Base-by-base conservation (phyloP, 2,113 vertebrate species). In the Oryzias melastigma region DNA sequence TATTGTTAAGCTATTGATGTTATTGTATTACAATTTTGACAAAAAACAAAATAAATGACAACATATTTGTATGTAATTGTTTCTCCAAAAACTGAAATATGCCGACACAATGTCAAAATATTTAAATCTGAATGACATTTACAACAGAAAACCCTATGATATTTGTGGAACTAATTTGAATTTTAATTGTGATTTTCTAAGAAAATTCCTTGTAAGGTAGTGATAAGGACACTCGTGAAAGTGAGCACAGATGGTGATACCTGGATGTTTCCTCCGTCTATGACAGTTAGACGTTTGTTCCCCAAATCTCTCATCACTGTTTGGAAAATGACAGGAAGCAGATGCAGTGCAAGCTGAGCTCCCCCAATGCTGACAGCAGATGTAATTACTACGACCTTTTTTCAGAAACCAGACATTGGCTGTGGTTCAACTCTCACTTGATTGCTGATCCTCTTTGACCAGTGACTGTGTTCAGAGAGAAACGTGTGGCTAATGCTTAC, bases 241-340 rank as follows among this genome's bases (percentile, higher is more conserved):
- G 60, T 44, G 7, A 47, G 45, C 49, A 68, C 68, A 82, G 59
- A 74, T 68, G 71, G 67, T 58, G 58, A 4, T 50, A 45, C 57
- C 15, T 52, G 13, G 41, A 75, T 53, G 3, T 63, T 35, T 58
- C 1, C 19, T n/a, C 18, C 29, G 67, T 25, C 24, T 15, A 46
- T 72, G 68, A 70, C 46, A 69, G n/a, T 64, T 50, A 54, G 67
- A 50, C 6, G 12, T 52, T 48, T 19, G 2, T 50, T 65, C 1
- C 0, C 41, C 7, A 29, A 70, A 43, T 63, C 12, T 48, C 47
- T 58, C 58, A 55, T 45, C 0, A 7, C 65, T 76, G 55, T 56
- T 65, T 53, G 53, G 62, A 47, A 77, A 67, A 71, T 63, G 65
- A 56, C 59, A 66, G 60, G 43, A 75, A 60, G 4, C 67, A 73